These are phyloP conservation scores for Panagrolaimus sp. DNA, from an alignment of 1,140 invertebrate species.

Conservation along the genomic window DNA sequence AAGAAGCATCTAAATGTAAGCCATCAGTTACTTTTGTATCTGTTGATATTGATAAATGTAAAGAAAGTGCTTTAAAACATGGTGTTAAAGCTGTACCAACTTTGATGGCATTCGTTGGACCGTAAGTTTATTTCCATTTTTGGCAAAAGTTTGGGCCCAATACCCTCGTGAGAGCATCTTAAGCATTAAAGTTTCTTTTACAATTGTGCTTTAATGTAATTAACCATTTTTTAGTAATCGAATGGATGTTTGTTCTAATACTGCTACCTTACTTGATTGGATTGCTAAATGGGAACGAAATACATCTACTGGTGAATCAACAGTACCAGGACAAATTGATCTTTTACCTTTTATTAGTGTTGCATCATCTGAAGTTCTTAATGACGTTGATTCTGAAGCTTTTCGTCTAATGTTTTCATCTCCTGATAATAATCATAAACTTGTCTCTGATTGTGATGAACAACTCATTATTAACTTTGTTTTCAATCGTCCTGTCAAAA, in stretches of 20 bases:
- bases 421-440: constrained; percentile 66
- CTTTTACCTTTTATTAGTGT: constrained; percentile 77
- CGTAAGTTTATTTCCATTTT: too few species aligned
- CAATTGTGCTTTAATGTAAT: too few species aligned
- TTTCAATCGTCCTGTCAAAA: constrained; percentile 86
- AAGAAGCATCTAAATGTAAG: constrained; percentile 66
- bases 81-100: constrained; percentile 93
- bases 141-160: too few species aligned
- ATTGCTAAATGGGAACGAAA: constrained; percentile 76
- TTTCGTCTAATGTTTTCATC: constrained; percentile 68
- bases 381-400: constrained; percentile 65
- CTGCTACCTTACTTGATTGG: constrained; percentile 74
- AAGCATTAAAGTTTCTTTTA: too few species aligned
- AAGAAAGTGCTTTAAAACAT: constrained; percentile 61
- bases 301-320: constrained; percentile 77
- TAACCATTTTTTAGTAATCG: too few species aligned
- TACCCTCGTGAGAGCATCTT: too few species aligned
- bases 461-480: constrained; percentile 82
- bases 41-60: constrained; percentile 59
- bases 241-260: constrained; percentile 63
- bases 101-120: constrained; percentile 87
- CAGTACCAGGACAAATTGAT: constrained; percentile 82
- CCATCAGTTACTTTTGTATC: constrained; percentile 84
- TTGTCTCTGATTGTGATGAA: constrained; percentile 72
- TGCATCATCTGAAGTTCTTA: constrained; percentile 86